phyloP scores from a whole-genome alignment of 2,113 vertebrate species.

The Actenoides lindsayi region DNA sequence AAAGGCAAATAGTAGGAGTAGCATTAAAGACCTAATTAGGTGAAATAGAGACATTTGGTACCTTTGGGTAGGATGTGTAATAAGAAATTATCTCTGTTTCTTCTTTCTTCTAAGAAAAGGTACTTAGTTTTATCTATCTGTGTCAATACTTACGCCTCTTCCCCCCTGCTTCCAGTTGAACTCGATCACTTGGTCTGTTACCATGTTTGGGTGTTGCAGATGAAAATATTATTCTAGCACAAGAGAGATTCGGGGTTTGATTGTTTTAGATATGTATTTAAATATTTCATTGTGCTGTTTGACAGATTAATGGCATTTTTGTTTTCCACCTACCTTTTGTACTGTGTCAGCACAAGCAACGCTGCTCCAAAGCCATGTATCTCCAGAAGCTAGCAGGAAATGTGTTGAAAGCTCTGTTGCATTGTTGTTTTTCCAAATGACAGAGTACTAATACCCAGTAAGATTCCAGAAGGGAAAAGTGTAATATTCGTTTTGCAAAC shows the following conservation, averaged over 20 bases:
- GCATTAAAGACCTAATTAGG: neutral
- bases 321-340: neutral
- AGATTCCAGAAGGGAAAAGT: neutral
- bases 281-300: neutral
- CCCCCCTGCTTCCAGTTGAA: neutral
- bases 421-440: neutral
- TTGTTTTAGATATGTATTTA: neutral
- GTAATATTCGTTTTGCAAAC: neutral
- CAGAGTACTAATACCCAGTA: neutral
- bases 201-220: neutral
- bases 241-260: neutral
- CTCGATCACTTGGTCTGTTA: neutral
- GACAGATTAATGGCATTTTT: neutral
- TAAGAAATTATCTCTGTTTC: neutral
- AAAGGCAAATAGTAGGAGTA: neutral
- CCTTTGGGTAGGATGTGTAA: neutral
- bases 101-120: neutral
- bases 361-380: neutral
- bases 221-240: neutral
- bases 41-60: neutral
- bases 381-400: neutral
- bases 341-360: neutral
- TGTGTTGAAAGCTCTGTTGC: neutral
- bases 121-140: neutral
- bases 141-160: neutral